These are phyloP conservation scores for Macropodus opercularis DNA, from an alignment of 2,797 vertebrate species.

Conservation along the genomic window DNA sequence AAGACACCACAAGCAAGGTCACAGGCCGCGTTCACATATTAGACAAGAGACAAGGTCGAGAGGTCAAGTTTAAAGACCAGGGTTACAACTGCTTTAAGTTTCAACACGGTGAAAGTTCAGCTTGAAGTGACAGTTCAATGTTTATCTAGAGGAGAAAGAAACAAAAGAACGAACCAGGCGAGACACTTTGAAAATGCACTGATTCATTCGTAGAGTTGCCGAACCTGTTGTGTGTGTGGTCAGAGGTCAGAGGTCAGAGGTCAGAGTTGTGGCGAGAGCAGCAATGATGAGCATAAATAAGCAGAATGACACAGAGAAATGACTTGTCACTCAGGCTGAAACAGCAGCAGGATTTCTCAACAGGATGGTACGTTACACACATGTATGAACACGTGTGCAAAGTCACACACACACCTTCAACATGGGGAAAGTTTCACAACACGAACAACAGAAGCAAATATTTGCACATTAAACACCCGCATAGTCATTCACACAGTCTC, in stretches of 20 bases:
- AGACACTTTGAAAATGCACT: not conserved
- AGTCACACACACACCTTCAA: too few relatives aligned
- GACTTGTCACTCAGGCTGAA: not conserved
- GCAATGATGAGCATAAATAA: constrained; percentile 3
- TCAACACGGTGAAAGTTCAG: not conserved
- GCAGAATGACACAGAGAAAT: constrained; percentile 2
- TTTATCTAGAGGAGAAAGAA: not conserved
- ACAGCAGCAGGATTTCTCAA: constrained; percentile 14
- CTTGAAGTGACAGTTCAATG: not conserved
- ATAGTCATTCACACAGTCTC: not conserved
- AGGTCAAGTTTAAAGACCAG: not conserved
- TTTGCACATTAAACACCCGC: constrained; percentile 2
- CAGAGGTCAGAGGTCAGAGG: constrained; percentile 6
- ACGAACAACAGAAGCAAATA: constrained; percentile 2
- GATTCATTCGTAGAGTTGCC: not conserved
- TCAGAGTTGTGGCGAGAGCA: not conserved
- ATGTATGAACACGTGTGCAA: not conserved
- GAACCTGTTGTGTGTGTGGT: not conserved
- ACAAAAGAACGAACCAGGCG: not conserved
- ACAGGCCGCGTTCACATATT: not conserved
- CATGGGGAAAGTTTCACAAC: constrained; percentile 11
- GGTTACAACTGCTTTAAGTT: constrained; percentile 1
- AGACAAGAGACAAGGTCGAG: not conserved
- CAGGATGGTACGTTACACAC: not conserved
- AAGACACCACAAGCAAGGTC: not conserved